These are phyloP conservation scores for Tanytarsus gracilentus DNA, from an alignment of 2,888 invertebrate species.

Conservation along the genomic window DNA sequence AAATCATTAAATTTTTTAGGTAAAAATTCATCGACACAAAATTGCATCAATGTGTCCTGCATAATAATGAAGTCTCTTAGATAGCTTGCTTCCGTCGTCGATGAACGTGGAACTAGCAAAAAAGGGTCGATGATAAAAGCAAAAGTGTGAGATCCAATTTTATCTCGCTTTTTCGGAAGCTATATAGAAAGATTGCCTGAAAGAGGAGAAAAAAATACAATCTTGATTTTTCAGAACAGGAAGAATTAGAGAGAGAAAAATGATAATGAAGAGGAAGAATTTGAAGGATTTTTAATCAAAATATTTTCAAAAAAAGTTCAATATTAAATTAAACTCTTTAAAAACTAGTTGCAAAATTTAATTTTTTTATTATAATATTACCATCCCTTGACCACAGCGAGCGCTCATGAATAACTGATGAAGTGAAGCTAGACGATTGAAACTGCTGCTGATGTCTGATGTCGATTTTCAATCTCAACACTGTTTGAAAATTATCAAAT, in stretches of 20 bases:
- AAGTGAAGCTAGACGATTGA: constrained; percentile 16
- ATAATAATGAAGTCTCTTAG: constrained; percentile 17
- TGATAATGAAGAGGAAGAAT: too few relatives aligned
- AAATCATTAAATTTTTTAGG: background rate
- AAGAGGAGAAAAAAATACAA: background rate
- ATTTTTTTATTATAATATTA: too few relatives aligned
- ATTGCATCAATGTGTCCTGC: constrained; percentile 26
- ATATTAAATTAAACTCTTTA: too few relatives aligned
- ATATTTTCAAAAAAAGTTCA: too few relatives aligned
- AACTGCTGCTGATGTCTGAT: background rate
- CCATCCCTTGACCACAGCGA: too few relatives aligned
- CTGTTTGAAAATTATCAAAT: too few relatives aligned
- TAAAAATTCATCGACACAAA: constrained; percentile 9
- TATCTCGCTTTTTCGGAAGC: background rate
- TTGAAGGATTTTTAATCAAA: too few relatives aligned
- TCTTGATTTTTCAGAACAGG: constrained; percentile 4
- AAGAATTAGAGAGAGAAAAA: constrained; percentile 12
- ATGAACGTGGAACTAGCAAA: background rate
- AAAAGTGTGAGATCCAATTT: constrained; percentile 11
- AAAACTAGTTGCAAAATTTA: too few relatives aligned
- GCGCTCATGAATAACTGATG: constrained; percentile 25
- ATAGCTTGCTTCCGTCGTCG: background rate
- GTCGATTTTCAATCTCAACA: background rate
- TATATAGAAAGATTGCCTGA: background rate
- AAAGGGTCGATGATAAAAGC: background rate